A percentile compares a stretch with the other conserved stretches of the same genome.
These are phyloP conservation scores for Nematolebias whitei DNA, from an alignment of 2,113 vertebrate species.

Conservation along the genomic window DNA sequence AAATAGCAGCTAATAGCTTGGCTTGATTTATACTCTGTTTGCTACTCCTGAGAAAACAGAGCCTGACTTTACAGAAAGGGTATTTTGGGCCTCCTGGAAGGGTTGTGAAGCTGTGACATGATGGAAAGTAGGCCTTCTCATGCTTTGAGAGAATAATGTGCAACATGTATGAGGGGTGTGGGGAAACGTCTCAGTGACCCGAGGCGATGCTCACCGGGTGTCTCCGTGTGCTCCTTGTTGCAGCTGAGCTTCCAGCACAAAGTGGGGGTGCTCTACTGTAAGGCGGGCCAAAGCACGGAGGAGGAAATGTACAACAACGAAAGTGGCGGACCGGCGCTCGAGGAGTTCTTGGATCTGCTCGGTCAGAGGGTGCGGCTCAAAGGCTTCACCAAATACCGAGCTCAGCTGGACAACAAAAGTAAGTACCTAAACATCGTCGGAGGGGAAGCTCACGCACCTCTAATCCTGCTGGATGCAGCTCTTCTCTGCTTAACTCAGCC, in stretches of 20 bases:
- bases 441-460: slow-evolving; percentile 34
- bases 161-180: slow-evolving; percentile 22
- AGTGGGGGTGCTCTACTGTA: slow-evolving; percentile 96
- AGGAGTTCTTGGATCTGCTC: slow-evolving; percentile 96
- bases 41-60: slow-evolving; percentile 45
- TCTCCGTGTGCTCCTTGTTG: slow-evolving; percentile 61
- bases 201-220: slow-evolving; percentile 36
- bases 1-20: slow-evolving; percentile 65
- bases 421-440: slow-evolving; percentile 69
- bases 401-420: slow-evolving; percentile 99
- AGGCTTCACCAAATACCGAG: slow-evolving; percentile 95
- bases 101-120: slow-evolving; percentile 56
- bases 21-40: slow-evolving; percentile 60
- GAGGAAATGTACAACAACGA: slow-evolving; percentile 99
- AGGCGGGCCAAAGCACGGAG: slow-evolving; percentile 94
- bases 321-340: slow-evolving; percentile 89
- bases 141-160: slow-evolving; percentile 50
- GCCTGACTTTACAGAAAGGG: slow-evolving; percentile 44
- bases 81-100: slow-evolving; percentile 44
- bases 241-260: slow-evolving; percentile 99
- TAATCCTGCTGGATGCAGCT: slow-evolving; percentile 29
- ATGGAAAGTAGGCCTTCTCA: slow-evolving; percentile 54
- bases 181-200: slow-evolving; percentile 33
- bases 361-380: slow-evolving; percentile 95
- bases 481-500: neutral